A percentile compares a stretch with the other conserved stretches of the same genome.
Conservation (phyloP, 2,888 invertebrate genomes). For the Orthosia gothica region DNA sequence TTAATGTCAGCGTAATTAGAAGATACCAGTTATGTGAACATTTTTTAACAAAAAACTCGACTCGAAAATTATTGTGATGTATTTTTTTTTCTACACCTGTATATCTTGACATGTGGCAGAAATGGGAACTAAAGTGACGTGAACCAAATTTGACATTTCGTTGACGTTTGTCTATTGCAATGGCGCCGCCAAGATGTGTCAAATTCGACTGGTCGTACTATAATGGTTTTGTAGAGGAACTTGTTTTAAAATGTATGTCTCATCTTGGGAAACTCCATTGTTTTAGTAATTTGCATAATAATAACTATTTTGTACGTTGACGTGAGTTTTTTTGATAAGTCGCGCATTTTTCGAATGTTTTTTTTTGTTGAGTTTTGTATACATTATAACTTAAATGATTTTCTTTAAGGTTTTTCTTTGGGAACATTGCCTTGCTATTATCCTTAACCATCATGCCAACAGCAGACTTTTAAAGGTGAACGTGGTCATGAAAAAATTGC, state of each 20-base stretch:
- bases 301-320: slow-evolving; percentile 41
- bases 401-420: not conserved
- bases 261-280: slow-evolving; percentile 62
- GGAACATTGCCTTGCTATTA: not conserved
- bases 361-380: not conserved
- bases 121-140: slow-evolving; percentile 1
- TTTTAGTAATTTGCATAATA: slow-evolving; percentile 53
- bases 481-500: not conserved
- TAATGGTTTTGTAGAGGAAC: slow-evolving; percentile 51
- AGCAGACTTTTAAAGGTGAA: not conserved
- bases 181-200: slow-evolving; percentile 6
- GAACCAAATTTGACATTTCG: not conserved
- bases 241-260: slow-evolving; percentile 55
- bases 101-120: not conserved
- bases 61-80: slow-evolving; percentile 24
- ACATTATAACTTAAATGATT: not conserved
- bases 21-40: slow-evolving; percentile 50
- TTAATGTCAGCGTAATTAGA: slow-evolving; percentile 65
- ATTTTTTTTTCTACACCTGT: slow-evolving; percentile 13
- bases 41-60: slow-evolving; percentile 48
- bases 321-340: slow-evolving; percentile 15
- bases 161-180: slow-evolving; percentile 1
- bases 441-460: not conserved
- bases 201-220: slow-evolving; percentile 3
- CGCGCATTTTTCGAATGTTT: slow-evolving; percentile 7